phyloP scores from a whole-genome alignment of 2,888 invertebrate genomes.

The Acanthoscelides obtectus region DNA sequence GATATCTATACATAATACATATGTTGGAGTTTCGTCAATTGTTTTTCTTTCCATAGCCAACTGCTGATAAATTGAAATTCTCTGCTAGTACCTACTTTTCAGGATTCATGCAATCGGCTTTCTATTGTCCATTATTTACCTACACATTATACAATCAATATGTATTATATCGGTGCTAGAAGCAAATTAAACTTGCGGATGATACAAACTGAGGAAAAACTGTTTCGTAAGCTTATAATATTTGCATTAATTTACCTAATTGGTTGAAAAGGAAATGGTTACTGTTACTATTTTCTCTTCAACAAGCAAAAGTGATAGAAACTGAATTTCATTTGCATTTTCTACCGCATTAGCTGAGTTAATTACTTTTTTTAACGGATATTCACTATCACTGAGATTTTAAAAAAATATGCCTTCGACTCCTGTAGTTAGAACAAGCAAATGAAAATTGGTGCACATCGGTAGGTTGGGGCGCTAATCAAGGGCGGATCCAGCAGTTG shows the following conservation, averaged over 20 bases:
- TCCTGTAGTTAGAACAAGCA: no score
- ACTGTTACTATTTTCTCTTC: background rate
- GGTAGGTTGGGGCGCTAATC: no score
- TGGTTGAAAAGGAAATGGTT: background rate
- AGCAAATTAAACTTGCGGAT: background rate
- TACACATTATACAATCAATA: no score
- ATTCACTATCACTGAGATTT: no score
- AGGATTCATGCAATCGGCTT: background rate
- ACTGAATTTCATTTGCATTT: background rate
- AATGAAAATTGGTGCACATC: no score
- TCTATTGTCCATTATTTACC: background rate
- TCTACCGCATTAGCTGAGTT: background rate
- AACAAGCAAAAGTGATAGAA: background rate
- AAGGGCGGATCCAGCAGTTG: no score
- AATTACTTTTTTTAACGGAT: background rate
- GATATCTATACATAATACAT: no score
- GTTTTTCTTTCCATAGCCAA: no score
- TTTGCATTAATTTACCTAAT: background rate
- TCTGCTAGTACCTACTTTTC: no score
- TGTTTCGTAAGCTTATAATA: background rate
- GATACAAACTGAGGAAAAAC: background rate
- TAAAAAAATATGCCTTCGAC: no score
- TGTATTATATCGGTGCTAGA: background rate
- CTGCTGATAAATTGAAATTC: no score
- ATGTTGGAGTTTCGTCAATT: no score